phyloP scores from a whole-genome alignment of 2,113 vertebrate species.

The Syngnathus scovelli region DNA sequence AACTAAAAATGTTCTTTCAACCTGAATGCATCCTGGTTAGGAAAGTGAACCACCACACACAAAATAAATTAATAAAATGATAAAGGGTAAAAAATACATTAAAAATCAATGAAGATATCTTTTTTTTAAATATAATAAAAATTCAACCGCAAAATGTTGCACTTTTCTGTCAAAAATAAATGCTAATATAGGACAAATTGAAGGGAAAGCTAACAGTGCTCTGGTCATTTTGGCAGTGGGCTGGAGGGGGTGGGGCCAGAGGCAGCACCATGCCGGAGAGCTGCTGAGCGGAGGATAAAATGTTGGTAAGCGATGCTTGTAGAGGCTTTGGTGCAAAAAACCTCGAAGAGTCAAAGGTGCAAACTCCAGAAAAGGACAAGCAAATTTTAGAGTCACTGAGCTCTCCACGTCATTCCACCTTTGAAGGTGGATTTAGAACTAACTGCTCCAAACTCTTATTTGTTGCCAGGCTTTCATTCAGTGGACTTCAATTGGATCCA shows the following conservation, averaged over 20 bases:
- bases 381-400: slow-evolving; percentile 20
- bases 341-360: slow-evolving; percentile 32
- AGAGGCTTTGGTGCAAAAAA: slow-evolving; percentile 45
- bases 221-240: slow-evolving; percentile 29
- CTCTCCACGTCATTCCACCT: slow-evolving; percentile 5
- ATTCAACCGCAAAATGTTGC: not conserved
- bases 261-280: slow-evolving; percentile 42
- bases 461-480: slow-evolving; percentile 24
- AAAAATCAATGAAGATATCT: no score
- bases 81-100: no score
- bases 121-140: no score
- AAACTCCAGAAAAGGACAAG: not conserved
- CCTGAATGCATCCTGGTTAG: not conserved
- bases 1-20: not conserved
- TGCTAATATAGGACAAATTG: not conserved
- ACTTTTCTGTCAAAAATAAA: not conserved
- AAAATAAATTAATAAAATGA: no score
- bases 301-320: slow-evolving; percentile 60
- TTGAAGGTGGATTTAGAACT: slow-evolving; percentile 23
- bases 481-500: slow-evolving; percentile 38
- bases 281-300: slow-evolving; percentile 63
- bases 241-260: slow-evolving; percentile 55
- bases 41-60: not conserved
- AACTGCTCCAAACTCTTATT: slow-evolving; percentile 12
- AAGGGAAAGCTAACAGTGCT: not conserved